A percentile compares a stretch with the other conserved stretches of the same genome.
Conservation (phyloP, 2,113 vertebrate species). For the cattle (Bos taurus) region DNA sequence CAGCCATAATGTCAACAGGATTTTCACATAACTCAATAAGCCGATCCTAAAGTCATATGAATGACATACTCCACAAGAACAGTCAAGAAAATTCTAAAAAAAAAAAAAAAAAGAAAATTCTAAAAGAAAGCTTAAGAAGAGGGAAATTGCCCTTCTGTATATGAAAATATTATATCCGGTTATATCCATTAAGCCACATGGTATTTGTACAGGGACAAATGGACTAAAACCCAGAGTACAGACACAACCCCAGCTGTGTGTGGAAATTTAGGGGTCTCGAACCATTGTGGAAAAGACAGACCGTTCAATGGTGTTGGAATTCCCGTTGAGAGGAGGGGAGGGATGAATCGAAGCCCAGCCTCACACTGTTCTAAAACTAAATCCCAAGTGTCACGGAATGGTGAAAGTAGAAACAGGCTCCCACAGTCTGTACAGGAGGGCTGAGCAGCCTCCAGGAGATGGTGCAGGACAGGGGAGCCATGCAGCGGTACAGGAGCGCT, state of each 20-base stretch:
- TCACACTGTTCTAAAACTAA: neutral
- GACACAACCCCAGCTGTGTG: neutral
- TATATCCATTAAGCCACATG: neutral
- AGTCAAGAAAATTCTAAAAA: neutral
- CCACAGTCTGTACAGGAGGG: too few relatives aligned
- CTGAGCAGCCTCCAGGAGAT: neutral
- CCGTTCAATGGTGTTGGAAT: neutral
- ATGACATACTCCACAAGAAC: neutral
- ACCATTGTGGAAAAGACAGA: neutral
- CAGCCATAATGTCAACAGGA: neutral
- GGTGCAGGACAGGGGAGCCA: neutral
- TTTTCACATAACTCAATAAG: neutral
- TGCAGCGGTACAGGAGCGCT: neutral
- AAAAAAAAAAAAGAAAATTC: neutral
- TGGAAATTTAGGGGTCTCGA: too few relatives aligned
- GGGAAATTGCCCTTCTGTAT: neutral
- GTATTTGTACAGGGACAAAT: neutral
- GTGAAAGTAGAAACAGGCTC: neutral
- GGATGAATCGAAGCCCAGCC: neutral
- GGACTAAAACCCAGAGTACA: neutral
- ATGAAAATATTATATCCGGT: neutral
- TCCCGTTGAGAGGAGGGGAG: neutral
- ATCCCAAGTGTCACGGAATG: neutral
- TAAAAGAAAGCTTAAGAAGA: neutral
- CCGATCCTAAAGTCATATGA: neutral